phyloP scores from a whole-genome alignment of 2,113 vertebrate genomes.

The Passer montanus region DNA sequence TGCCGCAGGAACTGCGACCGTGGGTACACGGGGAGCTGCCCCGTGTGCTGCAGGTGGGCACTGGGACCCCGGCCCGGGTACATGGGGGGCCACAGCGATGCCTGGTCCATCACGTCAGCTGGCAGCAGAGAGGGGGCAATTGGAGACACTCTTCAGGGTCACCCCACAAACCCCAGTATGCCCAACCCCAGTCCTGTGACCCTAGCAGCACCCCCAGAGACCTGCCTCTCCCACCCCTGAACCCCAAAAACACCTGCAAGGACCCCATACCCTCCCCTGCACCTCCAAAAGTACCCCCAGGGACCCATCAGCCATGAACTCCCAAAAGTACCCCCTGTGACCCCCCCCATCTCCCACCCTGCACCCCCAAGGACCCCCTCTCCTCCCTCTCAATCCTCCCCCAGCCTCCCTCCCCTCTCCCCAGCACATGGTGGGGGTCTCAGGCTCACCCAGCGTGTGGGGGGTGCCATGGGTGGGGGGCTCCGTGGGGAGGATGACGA shows the following conservation, averaged over 20 bases:
- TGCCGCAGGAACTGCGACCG: conserved; percentile 93
- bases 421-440: neutral
- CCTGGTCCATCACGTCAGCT: conserved; percentile 97
- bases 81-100: conserved; percentile 93
- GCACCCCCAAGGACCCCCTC: no score
- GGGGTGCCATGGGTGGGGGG: conserved; percentile 83
- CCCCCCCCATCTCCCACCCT: neutral
- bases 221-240: neutral
- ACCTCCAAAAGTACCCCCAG: neutral
- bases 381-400: neutral
- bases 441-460: conserved; percentile 86
- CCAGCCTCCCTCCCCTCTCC: no score
- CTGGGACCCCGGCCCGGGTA: conserved; percentile 87
- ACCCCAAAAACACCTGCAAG: neutral
- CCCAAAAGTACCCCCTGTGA: neutral
- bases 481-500: conserved; percentile 92
- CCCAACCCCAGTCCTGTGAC: rapidly evolving
- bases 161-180: neutral
- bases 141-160: neutral
- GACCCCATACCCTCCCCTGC: neutral
- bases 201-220: neutral
- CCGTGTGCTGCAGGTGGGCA: conserved; percentile 92
- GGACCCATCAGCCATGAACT: neutral
- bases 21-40: conserved; percentile 88
- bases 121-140: neutral